A percentile compares a stretch with the other conserved stretches of the same genome.
Evolutionary conservation across 1,140 invertebrate species (phyloP).

Genomic region (Oryctes rhinoceros): DNA sequence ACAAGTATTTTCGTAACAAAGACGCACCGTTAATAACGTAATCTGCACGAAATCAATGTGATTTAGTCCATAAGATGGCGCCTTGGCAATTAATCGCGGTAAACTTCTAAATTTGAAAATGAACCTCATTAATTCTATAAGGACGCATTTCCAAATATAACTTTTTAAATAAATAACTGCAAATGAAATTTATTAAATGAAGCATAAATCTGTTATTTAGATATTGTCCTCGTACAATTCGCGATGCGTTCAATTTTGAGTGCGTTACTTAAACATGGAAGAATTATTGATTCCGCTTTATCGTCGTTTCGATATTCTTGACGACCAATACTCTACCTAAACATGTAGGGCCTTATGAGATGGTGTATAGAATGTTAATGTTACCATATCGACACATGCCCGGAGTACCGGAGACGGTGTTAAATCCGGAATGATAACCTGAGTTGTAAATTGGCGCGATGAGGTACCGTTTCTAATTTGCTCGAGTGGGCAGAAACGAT

Average conservation of each 20-base stretch:
- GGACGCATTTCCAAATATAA: too few species aligned
- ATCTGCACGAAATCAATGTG: neutral
- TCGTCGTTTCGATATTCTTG: neutral
- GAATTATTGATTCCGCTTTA: neutral
- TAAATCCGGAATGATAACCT: constrained; percentile 18
- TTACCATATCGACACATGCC: neutral
- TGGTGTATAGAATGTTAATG: constrained; percentile 7
- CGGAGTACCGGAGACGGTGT: neutral
- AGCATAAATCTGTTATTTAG: too few species aligned
- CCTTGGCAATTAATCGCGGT: neutral
- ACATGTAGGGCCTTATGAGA: neutral
- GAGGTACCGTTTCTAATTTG: neutral
- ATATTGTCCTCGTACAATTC: too few species aligned
- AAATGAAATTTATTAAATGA: neutral
- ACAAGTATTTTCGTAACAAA: too few species aligned
- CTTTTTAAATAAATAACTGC: too few species aligned
- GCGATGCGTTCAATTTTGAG: too few species aligned
- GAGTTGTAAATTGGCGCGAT: constrained; percentile 3
- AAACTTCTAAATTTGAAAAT: constrained; percentile 14
- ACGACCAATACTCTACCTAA: neutral
- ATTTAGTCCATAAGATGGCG: neutral
- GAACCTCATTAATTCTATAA: too few species aligned
- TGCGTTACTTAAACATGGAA: neutral
- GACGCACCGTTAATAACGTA: neutral
- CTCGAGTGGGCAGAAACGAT: constrained; percentile 3